Base-by-base conservation (phyloP, 2,113 vertebrate genomes). In the Daboia siamensis region DNA sequence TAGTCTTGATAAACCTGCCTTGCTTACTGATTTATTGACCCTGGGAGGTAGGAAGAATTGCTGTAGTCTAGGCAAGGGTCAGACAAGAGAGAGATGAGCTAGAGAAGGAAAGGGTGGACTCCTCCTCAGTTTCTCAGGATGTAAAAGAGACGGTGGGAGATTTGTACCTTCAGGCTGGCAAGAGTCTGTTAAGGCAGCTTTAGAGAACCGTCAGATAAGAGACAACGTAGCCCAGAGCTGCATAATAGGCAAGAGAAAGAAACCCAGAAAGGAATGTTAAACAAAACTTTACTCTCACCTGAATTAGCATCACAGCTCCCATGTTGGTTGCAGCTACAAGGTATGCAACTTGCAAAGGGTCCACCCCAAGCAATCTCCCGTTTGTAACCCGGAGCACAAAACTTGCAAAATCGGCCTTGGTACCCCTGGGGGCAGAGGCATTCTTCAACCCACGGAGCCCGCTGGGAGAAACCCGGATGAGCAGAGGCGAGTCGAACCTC, bases 291-390 rank as follows among this genome's bases (percentile, higher is more conserved):
- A 33, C 10, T 26, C 94, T 95, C 48, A 99, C 99, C 99, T 94
- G 98, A 97, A 90, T 98, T 95, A 3, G 98, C 97, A 74, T 99
- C 97, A 89, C 99, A 99, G 89, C 95, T 96, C 54, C 99, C 99
- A 0, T 99, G 99, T 90, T 97, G 97, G 96, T 98, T 98, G 97
- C 99, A 99, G 97, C 97, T 91, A 87, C 99, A 99, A 33, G 98
- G 98, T 91, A 99, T 95, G 0, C 99, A 99, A 93, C 52, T 91
- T 69, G 96, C 86, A 0, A 98, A 97, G 3, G 98, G 96, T 1
- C 98, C 95, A 0, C 97, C 96, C 0, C 87, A 92, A 0, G 98
- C 97, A 0, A 93, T 94, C 91, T 98, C 98, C 55, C 98, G 92
- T 94, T 97, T 99, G 97, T 98, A 99, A 48, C 98, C 98, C 0